These are phyloP conservation scores for Cephus nigrinus DNA, from an alignment of 2,888 invertebrate species.

Conservation along the genomic window DNA sequence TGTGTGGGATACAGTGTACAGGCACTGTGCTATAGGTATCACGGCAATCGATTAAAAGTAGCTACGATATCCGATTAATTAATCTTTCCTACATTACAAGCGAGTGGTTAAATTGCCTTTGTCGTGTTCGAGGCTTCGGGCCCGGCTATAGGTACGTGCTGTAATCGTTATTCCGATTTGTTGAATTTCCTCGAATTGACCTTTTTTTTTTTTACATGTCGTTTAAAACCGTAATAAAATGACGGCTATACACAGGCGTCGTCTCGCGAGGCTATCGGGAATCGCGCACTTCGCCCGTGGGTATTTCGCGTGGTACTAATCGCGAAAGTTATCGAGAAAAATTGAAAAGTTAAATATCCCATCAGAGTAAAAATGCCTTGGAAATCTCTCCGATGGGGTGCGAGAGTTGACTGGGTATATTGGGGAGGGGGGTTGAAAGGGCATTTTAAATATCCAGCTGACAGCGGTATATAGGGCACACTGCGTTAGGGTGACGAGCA, in stretches of 20 bases:
- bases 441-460: not conserved
- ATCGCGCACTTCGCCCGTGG: not conserved
- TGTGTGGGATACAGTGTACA: not conserved
- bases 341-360: slow-evolving; percentile 49
- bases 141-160: not conserved
- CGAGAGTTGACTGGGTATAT: not conserved
- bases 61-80: not conserved
- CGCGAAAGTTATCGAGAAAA: slow-evolving; percentile 36
- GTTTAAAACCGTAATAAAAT: not conserved
- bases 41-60: not conserved
- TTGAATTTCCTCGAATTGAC: not conserved
- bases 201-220: not conserved
- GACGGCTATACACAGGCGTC: not conserved
- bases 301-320: not conserved
- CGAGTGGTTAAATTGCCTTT: not conserved
- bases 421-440: not conserved
- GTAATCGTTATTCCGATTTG: not conserved
- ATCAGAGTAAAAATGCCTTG: not conserved
- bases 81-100: not conserved
- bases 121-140: not conserved
- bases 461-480: not conserved
- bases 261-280: not conserved
- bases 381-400: not conserved
- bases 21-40: not conserved
- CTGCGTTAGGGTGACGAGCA: not conserved